Evolutionary conservation across 2,888 invertebrate species (phyloP).

Genomic region (Zele albiditarsus): DNA sequence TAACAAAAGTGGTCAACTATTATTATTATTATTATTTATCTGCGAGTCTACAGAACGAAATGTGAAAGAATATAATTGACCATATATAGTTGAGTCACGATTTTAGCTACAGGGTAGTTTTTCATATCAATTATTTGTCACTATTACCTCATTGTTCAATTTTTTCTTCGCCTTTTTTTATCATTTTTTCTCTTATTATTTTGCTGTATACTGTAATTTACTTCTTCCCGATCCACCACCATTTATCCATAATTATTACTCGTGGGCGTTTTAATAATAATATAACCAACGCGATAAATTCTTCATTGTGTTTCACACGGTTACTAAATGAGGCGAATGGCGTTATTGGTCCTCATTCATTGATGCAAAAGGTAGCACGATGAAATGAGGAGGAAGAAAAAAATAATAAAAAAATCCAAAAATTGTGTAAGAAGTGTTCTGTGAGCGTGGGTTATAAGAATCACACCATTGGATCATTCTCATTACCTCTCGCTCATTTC

Average conservation of each 20-base stretch:
- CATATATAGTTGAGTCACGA: conserved; percentile 6
- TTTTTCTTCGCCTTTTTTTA: conserved; percentile 10
- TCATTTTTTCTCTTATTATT: background rate
- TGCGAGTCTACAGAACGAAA: background rate
- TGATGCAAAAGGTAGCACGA: conserved; percentile 27
- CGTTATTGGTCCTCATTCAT: conserved; percentile 4
- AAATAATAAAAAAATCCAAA: conserved; percentile 5
- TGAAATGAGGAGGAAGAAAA: background rate
- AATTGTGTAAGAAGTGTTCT: conserved; percentile 42
- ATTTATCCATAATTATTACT: conserved; percentile 13
- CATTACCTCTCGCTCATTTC: conserved; percentile 43
- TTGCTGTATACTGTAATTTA: background rate
- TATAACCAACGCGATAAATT: conserved; percentile 19
- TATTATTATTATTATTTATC: background rate
- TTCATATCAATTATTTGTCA: conserved; percentile 10
- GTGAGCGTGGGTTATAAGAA: conserved; percentile 46
- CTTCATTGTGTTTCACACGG: conserved; percentile 36
- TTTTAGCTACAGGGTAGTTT: conserved; percentile 22
- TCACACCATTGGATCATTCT: conserved; percentile 18
- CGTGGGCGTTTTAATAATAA: conserved; percentile 40
- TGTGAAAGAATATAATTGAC: background rate
- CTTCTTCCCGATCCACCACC: background rate
- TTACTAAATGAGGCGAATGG: conserved; percentile 4
- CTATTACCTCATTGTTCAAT: background rate
- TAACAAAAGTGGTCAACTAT: conserved; percentile 15